phyloP scores from a whole-genome alignment of 2,113 vertebrate species.

The Ramphastos sulfuratus region DNA sequence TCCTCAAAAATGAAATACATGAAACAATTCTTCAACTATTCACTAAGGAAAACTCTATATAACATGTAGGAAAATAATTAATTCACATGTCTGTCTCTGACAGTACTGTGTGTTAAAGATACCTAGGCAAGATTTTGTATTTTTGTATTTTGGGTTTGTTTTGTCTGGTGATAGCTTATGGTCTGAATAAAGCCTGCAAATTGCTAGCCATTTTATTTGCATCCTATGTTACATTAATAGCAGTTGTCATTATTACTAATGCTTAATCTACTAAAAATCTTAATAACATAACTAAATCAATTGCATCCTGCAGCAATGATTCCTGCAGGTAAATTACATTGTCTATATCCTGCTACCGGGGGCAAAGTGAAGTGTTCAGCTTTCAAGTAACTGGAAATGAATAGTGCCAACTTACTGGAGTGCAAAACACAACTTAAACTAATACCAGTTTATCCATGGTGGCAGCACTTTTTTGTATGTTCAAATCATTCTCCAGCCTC shows the following conservation, averaged over 20 bases:
- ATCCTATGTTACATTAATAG: not conserved
- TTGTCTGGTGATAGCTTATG: not conserved
- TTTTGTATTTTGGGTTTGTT: not conserved
- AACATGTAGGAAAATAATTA: not conserved
- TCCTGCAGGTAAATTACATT: conserved; percentile 11
- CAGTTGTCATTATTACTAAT: not conserved
- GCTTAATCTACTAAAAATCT: not conserved
- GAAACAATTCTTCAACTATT: not conserved
- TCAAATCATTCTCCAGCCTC: not conserved
- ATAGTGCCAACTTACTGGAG: not conserved
- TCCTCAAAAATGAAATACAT: not conserved
- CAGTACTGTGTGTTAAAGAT: not conserved
- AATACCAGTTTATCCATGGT: not conserved
- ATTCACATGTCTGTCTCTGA: not conserved
- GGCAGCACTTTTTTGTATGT: not conserved
- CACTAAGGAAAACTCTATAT: not conserved
- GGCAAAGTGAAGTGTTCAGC: not conserved
- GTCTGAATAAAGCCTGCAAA: not conserved
- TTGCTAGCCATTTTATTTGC: conserved; percentile 26
- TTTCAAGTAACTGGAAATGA: not conserved
- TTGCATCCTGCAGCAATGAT: conserved; percentile 33
- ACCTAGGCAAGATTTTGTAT: not conserved
- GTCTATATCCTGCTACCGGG: not conserved
- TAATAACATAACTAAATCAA: conserved; percentile 47
- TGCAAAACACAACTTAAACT: not conserved